A percentile compares a stretch with the other conserved stretches of the same genome.
Evolutionary conservation across 2,888 invertebrate genomes (phyloP).

Genomic region (Muscina levida): DNA sequence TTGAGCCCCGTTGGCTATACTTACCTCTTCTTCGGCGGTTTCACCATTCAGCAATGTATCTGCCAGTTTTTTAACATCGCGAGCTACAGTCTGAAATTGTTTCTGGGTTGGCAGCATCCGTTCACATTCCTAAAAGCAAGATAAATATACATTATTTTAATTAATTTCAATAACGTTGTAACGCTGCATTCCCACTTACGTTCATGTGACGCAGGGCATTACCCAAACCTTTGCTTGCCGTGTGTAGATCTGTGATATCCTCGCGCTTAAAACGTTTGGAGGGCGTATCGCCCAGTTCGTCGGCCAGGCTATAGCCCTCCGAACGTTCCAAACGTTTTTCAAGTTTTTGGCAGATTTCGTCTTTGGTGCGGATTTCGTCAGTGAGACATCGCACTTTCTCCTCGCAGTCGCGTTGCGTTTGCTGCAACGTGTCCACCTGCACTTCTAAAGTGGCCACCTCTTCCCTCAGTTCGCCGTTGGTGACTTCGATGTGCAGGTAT

Average conservation of each 20-base stretch:
- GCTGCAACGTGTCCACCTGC: constrained; percentile 82
- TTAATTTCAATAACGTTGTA: no score
- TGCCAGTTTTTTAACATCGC: constrained; percentile 77
- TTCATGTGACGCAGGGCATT: constrained; percentile 73
- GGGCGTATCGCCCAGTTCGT: constrained; percentile 76
- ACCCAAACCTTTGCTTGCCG: constrained; percentile 73
- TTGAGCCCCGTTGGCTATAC: constrained; percentile 22
- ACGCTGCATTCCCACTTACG: constrained; percentile 70
- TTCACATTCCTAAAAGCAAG: constrained; percentile 71
- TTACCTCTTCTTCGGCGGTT: constrained; percentile 65
- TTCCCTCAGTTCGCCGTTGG: constrained; percentile 85
- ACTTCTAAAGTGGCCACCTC: constrained; percentile 85
- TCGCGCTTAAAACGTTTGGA: constrained; percentile 73
- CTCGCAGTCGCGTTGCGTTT: constrained; percentile 81
- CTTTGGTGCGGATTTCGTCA: constrained; percentile 81
- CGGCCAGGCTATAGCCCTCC: constrained; percentile 74
- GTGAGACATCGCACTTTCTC: constrained; percentile 82
- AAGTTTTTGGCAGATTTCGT: constrained; percentile 73
- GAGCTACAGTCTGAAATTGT: constrained; percentile 75
- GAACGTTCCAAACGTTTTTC: constrained; percentile 74
- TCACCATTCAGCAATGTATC: constrained; percentile 72
- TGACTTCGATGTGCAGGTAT: constrained; percentile 84
- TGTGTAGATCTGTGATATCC: constrained; percentile 70
- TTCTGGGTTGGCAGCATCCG: constrained; percentile 74
- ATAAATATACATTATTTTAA: no score